Evolutionary conservation across 2,888 invertebrate genomes (phyloP).

Genomic region (Ophraella communa): DNA sequence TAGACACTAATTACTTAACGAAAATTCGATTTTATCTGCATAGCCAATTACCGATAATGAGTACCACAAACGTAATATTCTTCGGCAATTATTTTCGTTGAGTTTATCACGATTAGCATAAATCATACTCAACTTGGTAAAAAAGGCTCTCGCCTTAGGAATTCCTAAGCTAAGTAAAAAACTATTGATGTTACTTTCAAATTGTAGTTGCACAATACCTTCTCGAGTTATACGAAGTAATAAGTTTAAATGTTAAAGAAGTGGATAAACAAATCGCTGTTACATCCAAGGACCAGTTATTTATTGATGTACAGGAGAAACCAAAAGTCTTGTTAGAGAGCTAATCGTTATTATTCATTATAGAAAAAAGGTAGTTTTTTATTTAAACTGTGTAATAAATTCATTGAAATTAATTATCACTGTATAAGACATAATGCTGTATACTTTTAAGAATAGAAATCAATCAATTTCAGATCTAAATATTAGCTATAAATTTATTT

Average conservation of each 20-base stretch:
- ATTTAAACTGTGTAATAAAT: too few species aligned
- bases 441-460: too few species aligned
- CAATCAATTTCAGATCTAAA: too few species aligned
- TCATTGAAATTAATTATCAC: too few species aligned
- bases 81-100: neutral
- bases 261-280: too few species aligned
- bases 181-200: constrained; percentile 3
- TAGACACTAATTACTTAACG: neutral
- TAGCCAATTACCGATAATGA: neutral
- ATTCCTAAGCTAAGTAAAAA: neutral
- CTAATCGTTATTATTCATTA: too few species aligned
- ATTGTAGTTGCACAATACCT: neutral
- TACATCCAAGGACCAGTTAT: neutral
- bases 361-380: too few species aligned
- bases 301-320: too few species aligned
- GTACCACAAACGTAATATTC: neutral
- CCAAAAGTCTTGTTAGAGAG: too few species aligned
- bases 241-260: neutral
- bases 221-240: neutral
- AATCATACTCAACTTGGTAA: neutral
- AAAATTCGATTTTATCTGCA: neutral
- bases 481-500: too few species aligned
- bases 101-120: neutral
- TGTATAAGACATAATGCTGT: too few species aligned
- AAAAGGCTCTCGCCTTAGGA: neutral